Evolutionary conservation across 2,797 vertebrate genomes (phyloP), one percentile per base, ranked within the genome.

Genomic region (Eupleurogrammus muticus): DNA sequence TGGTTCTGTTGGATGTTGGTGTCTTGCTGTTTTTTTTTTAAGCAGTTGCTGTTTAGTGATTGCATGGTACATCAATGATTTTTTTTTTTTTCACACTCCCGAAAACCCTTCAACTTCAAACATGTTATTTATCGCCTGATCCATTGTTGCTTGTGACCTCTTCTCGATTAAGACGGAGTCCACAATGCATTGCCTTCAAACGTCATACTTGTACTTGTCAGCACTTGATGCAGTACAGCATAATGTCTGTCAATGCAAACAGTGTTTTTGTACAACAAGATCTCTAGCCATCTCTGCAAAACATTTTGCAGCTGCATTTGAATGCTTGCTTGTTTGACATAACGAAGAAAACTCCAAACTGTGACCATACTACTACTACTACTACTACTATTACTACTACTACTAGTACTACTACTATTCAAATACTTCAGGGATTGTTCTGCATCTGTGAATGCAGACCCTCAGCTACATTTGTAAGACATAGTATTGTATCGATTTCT

Each of bases 381-480:
- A 51, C 32, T 82, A 83, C 13, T 89, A 94, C 83, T 95, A 93
- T 54, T 88, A 85, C 53, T 89, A 89, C 66, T 91, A 90, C 78
- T 90, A 88, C 90, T 95, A 93, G 50, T 88, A 87, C 89, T 94
- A 94, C 88, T 91, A 90, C 84, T 92, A 89, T 93, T 94, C 95
- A 95, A 95, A 87, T 94, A 92, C 94, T 97, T 98, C 97, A 98
- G 97, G 97, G 97, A 98, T 93, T 92, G 95, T 94, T 93, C 93
- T 92, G 94, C 93, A 90, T 90, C 90, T 92, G 90, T 89, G 87
- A 90, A 94, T 93, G 94, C 94, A 93, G 94, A 92, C 94, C 94
- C 93, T 96, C 95, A 94, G 93, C 92, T 93, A 93, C 92, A 94
- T 96, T 96, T 95, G 92, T 96, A 96, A 92, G 95, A 97, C 96